Percentiles rank a stretch among this genome's conserved stretches.
phyloP scores from a whole-genome alignment of 2,888 invertebrate genomes.

The Lissonota sp. region DNA sequence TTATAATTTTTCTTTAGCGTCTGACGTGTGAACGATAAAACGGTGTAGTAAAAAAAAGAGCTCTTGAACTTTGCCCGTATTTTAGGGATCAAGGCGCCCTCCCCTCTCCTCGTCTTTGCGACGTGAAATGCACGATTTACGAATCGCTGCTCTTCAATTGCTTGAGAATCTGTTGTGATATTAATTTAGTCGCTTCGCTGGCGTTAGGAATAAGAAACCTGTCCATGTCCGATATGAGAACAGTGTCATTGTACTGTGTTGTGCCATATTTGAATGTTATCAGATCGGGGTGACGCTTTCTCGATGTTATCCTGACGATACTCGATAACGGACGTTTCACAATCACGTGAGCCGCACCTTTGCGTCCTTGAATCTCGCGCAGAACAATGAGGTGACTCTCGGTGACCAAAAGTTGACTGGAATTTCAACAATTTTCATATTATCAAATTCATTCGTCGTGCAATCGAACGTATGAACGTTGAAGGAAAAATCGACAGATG shows the following conservation, averaged over 20 bases:
- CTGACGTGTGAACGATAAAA: slow-evolving; percentile 32
- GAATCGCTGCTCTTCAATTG: slow-evolving; percentile 84
- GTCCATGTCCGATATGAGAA: slow-evolving; percentile 95
- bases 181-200: slow-evolving; percentile 93
- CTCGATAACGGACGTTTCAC: slow-evolving; percentile 94
- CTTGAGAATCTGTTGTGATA: slow-evolving; percentile 94
- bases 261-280: slow-evolving; percentile 98
- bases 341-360: slow-evolving; percentile 93
- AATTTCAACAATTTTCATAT: slow-evolving; percentile 8
- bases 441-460: not conserved
- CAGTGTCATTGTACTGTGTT: slow-evolving; percentile 90
- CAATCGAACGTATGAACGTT: not conserved
- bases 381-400: slow-evolving; percentile 94
- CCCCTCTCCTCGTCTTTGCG: not conserved
- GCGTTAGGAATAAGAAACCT: slow-evolving; percentile 96
- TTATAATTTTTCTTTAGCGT: not conserved
- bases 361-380: slow-evolving; percentile 90
- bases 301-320: slow-evolving; percentile 98
- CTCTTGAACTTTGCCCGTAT: slow-evolving; percentile 50
- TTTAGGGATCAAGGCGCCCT: not conserved
- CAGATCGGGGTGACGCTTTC: slow-evolving; percentile 96
- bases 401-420: slow-evolving; percentile 93
- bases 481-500: not conserved
- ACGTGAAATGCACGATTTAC: slow-evolving; percentile 49
- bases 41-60: slow-evolving; percentile 37